Evolutionary conservation across 2,888 invertebrate species (phyloP).

Genomic region (Philopedon plagiatum): DNA sequence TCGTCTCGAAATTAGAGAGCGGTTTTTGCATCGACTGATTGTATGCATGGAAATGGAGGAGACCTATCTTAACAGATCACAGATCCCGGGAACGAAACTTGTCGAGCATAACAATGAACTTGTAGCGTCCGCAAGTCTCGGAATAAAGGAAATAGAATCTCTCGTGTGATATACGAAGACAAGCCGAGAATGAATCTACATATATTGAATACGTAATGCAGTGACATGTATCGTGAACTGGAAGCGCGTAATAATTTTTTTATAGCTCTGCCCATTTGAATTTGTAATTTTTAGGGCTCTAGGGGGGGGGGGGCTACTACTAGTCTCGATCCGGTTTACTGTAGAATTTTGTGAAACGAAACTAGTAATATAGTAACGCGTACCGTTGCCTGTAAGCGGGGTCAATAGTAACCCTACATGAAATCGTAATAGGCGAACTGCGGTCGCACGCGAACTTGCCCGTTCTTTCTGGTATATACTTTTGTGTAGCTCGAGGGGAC

Average conservation of each 20-base stretch:
- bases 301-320: too few relatives aligned
- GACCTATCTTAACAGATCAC: conserved; percentile 38
- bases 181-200: conserved; percentile 20
- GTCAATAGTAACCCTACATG: too few relatives aligned
- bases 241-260: background rate
- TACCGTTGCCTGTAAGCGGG: too few relatives aligned
- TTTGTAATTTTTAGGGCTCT: background rate
- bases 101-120: conserved; percentile 40
- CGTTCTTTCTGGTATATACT: too few relatives aligned
- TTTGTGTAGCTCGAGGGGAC: too few relatives aligned
- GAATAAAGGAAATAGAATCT: conserved; percentile 38
- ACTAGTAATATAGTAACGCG: too few relatives aligned
- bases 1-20: conserved; percentile 11
- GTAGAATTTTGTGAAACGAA: too few relatives aligned
- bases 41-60: conserved; percentile 24
- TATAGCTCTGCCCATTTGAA: background rate
- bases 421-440: too few relatives aligned
- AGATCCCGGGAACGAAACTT: conserved; percentile 26
- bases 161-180: conserved; percentile 22
- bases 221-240: conserved; percentile 3
- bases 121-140: conserved; percentile 42
- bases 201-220: conserved; percentile 14
- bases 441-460: too few relatives aligned
- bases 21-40: conserved; percentile 15
- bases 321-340: too few relatives aligned